phyloP scores from a whole-genome alignment of 2,797 vertebrate genomes.

The Tokudaia muenninki region DNA sequence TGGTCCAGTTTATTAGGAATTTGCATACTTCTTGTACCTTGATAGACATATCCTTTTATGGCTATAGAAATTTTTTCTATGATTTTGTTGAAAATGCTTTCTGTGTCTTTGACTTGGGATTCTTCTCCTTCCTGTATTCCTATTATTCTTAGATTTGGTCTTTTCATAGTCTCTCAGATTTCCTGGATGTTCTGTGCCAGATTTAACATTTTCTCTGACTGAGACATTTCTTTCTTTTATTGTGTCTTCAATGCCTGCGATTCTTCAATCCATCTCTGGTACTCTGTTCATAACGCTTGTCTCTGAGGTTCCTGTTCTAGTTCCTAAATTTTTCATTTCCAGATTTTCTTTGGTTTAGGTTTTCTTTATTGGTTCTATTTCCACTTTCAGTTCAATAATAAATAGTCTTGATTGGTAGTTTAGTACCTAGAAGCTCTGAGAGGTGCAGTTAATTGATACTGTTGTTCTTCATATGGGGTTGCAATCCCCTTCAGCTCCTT shows the following conservation, averaged over 20 bases:
- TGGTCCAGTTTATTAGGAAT: neutral
- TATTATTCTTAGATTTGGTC: neutral
- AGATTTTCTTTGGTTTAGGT: neutral
- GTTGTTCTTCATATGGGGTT: too few relatives aligned
- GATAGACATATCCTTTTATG: neutral
- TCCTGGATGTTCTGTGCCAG: neutral
- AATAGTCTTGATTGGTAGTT: neutral
- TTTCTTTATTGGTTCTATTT: neutral
- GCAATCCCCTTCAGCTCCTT: too few relatives aligned
- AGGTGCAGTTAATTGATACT: too few relatives aligned
- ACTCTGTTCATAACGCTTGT: too few relatives aligned
- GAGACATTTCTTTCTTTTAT: neutral
- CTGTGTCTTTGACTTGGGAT: neutral
- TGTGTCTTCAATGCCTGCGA: neutral
- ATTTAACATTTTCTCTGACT: neutral
- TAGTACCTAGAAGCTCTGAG: too few relatives aligned
- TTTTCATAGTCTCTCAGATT: neutral
- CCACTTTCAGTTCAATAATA: neutral
- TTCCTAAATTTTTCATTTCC: neutral
- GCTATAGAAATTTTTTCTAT: neutral
- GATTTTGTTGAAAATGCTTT: neutral
- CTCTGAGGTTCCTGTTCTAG: neutral
- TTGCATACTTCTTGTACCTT: neutral
- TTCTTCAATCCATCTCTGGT: neutral
- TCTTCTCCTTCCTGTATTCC: neutral